These are phyloP conservation scores for Philaenus spumarius DNA, from an alignment of 1,140 invertebrate species.

Conservation along the genomic window DNA sequence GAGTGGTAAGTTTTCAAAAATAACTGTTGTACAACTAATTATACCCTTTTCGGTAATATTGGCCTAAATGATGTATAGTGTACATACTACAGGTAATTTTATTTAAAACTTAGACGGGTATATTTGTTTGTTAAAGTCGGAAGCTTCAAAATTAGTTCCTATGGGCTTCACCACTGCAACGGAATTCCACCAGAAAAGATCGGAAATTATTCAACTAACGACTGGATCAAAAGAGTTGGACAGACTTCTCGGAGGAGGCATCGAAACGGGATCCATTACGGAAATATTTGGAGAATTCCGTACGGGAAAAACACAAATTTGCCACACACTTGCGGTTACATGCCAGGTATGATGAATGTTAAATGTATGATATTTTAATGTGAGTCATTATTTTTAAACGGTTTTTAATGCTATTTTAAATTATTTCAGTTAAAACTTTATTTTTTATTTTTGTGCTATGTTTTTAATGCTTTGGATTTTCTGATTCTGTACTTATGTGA, in stretches of 20 bases:
- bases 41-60: too few relatives aligned
- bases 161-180: slow-evolving; percentile 98
- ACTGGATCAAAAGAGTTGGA: slow-evolving; percentile 94
- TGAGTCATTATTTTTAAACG: too few relatives aligned
- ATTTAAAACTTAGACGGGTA: too few relatives aligned
- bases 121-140: slow-evolving; percentile 50
- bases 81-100: too few relatives aligned
- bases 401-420: too few relatives aligned
- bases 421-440: too few relatives aligned
- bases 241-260: slow-evolving; percentile 87
- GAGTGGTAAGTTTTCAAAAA: too few relatives aligned
- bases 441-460: slow-evolving; percentile 3
- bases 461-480: too few relatives aligned
- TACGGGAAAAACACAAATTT: slow-evolving; percentile 97
- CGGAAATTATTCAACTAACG: slow-evolving; percentile 82
- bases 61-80: too few relatives aligned
- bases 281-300: slow-evolving; percentile 99
- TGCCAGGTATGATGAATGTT: slow-evolving; percentile 65
- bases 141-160: slow-evolving; percentile 88
- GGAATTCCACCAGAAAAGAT: slow-evolving; percentile 89
- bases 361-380: background rate
- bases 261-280: slow-evolving; percentile 99
- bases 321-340: slow-evolving; percentile 95
- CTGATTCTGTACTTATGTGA: too few relatives aligned
- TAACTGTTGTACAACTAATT: too few relatives aligned